Base-by-base conservation (phyloP, 2,113 vertebrate genomes). In the Quiscalus mexicanus region DNA sequence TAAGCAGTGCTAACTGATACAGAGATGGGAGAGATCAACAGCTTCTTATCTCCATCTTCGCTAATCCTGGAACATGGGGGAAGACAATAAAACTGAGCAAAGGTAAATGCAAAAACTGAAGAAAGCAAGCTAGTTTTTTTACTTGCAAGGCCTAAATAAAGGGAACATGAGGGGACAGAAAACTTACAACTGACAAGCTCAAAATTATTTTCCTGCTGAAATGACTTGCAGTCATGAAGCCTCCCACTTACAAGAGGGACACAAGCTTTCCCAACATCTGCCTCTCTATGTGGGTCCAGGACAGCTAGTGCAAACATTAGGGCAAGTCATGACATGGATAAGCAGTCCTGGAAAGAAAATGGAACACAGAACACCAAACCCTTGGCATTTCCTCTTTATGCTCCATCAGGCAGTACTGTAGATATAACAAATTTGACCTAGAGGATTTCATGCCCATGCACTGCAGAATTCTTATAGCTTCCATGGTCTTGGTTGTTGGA, bases 251-350 rank as follows among this genome's bases (percentile, higher is more conserved):
- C 13, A 89, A 47, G 7, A 28, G 8, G 27, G 18, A 63, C 27
- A 39, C 8, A 33, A 21, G 10, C 22, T 81, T 75, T 81, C 73
- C 19, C 68, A 69, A 15, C 30, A 74, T 24, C 35, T 60, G 35
- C 9, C 10, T 10, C 35, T 53, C 39, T 22, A 1, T 5, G 25
- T 0, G 1, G 10, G 21, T 9, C 37, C 37, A 37, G 37, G 21
- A 45, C 15, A 73, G 17, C 12, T 24, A 17, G 16, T 39, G 44
- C 52, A 80, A 73, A 56, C 4, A 5, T 45, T 21, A 69, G 3
- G 12, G 52, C 23, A 52, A 85, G 41, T 13, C 17, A n/a, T 7
- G 15, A 84, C 12, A 9, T 35, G 18, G 50, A 74, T 23, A 65
- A 75, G 41, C 42, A 60, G 60, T 28, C 8, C 45, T 37, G 55